Conservation (phyloP, 2,113 vertebrate genomes). For the Orcinus orca region DNA sequence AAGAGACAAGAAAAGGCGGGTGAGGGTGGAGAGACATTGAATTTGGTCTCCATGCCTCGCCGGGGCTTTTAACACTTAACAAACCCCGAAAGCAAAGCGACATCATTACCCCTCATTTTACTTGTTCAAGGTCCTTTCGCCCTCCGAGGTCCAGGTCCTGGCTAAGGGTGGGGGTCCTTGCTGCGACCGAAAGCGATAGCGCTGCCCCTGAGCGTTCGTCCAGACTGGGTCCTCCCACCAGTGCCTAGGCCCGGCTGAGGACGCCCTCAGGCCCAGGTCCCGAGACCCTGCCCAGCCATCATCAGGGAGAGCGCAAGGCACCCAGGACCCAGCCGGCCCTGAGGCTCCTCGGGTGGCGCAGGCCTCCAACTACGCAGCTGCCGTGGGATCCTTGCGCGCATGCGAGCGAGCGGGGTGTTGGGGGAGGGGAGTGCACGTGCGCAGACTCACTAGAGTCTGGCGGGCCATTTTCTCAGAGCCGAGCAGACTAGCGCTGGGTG, state of each 20-base stretch:
- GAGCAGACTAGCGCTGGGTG: fast-evolving
- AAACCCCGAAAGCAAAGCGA: background rate
- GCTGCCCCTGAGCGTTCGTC: too few relatives aligned
- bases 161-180: too few relatives aligned
- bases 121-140: background rate
- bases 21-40: too few relatives aligned
- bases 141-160: background rate
- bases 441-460: background rate
- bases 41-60: background rate
- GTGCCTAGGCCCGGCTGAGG: background rate
- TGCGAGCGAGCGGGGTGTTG: fast-evolving
- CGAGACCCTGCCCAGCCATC: background rate
- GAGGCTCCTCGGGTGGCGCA: fast-evolving
- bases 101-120: constrained; percentile 6
- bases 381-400: fast-evolving
- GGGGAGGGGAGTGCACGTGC: background rate
- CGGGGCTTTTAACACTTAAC: background rate
- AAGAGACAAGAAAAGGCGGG: fast-evolving
- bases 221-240: background rate
- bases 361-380: background rate
- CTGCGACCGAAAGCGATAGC: too few relatives aligned
- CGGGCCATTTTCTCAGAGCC: fast-evolving
- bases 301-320: background rate
- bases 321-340: background rate
- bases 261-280: background rate